Base-by-base conservation (phyloP, 2,888 invertebrate species). In the Acleris cristana region DNA sequence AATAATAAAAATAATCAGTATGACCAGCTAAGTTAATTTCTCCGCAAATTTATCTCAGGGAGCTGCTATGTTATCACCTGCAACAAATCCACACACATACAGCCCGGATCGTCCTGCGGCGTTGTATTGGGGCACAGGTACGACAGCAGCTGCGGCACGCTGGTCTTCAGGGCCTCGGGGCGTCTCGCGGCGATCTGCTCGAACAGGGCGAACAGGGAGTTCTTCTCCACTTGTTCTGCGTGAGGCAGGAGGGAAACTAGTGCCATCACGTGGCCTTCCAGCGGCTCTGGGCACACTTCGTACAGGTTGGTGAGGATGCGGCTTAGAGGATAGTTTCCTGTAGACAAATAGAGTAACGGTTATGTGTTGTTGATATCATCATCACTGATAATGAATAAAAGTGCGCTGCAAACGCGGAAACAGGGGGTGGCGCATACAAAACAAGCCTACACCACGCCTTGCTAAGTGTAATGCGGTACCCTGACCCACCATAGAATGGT, bases 271-370 rank as follows among this genome's bases (percentile, higher is more conserved):
- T 98, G 97, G 7, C 96, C 97, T 75, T 97, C 96, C 23, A 98
- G 94, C 0, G 97, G 96, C 76, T 97, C 97, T 2, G 96, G 96
- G 56, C 98, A 97, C 21, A 98, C 97, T 78, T 96, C 96, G 85
- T 98, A 98, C 49, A 98, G 95, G 88, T 97, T 98, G 0, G 98
- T 97, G 71, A 99, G 93, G 49, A 98, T 98, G 59, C 98, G 94
- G 71, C 97, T 96, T 23, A 99, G 91, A 0, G 97, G 96, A 86
- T 97, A 97, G 90, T 98, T 98, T 62, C 98, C 98, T 97, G 84
- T 48, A 92, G 87, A 66, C 68, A 73, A 71, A 69, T 14, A 21
- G 4, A 21, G 26, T 23, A 23, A 4, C 3, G 23, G 4, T 23
- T 23, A 23, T 23, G 52, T 26, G n/a, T 19, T 57, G 19, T 3